These are phyloP conservation scores for Norana najaformis DNA, from an alignment of 2,888 invertebrate species.

Conservation along the genomic window DNA sequence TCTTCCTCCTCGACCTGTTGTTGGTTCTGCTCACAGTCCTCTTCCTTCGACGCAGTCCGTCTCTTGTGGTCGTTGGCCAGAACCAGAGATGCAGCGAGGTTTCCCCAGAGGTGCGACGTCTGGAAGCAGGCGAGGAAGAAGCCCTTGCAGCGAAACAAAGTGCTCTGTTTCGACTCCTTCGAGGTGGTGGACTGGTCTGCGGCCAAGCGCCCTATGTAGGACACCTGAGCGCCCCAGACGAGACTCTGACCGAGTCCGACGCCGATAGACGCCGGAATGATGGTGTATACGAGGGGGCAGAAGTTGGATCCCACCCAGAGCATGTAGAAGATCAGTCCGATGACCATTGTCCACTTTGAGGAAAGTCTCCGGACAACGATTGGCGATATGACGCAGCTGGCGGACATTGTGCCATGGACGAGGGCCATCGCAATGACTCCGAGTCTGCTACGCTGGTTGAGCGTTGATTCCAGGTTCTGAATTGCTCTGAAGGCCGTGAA, in stretches of 20 bases:
- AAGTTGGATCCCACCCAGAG: constrained; percentile 61
- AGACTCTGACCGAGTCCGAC: constrained; percentile 61
- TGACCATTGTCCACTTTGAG: constrained; percentile 59
- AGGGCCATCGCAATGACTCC: constrained; percentile 60
- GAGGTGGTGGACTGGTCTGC: constrained; percentile 50
- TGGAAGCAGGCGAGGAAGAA: constrained; percentile 61
- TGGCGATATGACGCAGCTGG: constrained; percentile 58
- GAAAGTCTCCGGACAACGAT: constrained; percentile 57
- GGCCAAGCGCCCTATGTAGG: constrained; percentile 58
- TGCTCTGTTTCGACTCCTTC: neutral
- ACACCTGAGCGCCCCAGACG: constrained; percentile 55
- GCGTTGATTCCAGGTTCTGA: constrained; percentile 60
- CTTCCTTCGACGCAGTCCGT: neutral
- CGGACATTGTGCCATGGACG: constrained; percentile 58
- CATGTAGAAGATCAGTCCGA: constrained; percentile 58
- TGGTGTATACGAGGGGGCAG: constrained; percentile 57
- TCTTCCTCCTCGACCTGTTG: neutral
- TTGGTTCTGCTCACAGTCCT: neutral
- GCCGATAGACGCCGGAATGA: constrained; percentile 58
- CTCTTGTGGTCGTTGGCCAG: constrained; percentile 39
- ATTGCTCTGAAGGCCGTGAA: constrained; percentile 61
- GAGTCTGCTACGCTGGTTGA: constrained; percentile 53
- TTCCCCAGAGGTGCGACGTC: constrained; percentile 62
- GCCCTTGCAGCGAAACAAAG: constrained; percentile 58
- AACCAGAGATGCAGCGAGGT: constrained; percentile 58